These are phyloP conservation scores for Nomada fabriciana DNA, from an alignment of 2,888 invertebrate species.

Conservation along the genomic window DNA sequence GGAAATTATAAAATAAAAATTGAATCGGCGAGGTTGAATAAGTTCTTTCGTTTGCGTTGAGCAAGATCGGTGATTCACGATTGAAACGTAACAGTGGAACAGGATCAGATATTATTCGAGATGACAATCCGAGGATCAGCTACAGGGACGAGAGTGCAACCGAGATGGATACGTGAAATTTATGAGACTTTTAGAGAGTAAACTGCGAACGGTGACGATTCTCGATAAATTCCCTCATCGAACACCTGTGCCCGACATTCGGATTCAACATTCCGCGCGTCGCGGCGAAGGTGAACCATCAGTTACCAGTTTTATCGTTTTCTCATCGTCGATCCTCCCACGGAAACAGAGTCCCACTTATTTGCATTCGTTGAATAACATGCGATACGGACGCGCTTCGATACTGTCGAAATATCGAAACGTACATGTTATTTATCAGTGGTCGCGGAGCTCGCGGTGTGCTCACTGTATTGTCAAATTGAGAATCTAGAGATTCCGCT, in stretches of 20 bases:
- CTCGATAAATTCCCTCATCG: slow-evolving; percentile 23
- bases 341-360: not conserved
- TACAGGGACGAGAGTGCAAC: not conserved
- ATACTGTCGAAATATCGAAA: no score
- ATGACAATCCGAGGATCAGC: not conserved
- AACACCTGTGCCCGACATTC: slow-evolving; percentile 17
- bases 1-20: no score
- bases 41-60: no score
- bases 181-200: slow-evolving; percentile 23
- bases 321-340: not conserved
- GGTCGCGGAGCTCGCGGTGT: no score
- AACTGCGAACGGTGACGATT: slow-evolving; percentile 5
- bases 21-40: no score
- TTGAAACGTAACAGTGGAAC: not conserved
- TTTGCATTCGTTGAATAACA: not conserved
- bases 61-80: not conserved
- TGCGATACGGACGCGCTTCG: no score
- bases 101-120: not conserved
- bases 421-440: no score
- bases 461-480: no score
- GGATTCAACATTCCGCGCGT: not conserved
- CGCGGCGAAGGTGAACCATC: slow-evolving; percentile 28
- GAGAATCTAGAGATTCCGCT: no score
- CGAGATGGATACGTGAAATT: slow-evolving; percentile 17
- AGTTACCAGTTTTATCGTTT: slow-evolving; percentile 8